Conservation (phyloP, 2,797 vertebrate species). For the Platalea minor region DNA sequence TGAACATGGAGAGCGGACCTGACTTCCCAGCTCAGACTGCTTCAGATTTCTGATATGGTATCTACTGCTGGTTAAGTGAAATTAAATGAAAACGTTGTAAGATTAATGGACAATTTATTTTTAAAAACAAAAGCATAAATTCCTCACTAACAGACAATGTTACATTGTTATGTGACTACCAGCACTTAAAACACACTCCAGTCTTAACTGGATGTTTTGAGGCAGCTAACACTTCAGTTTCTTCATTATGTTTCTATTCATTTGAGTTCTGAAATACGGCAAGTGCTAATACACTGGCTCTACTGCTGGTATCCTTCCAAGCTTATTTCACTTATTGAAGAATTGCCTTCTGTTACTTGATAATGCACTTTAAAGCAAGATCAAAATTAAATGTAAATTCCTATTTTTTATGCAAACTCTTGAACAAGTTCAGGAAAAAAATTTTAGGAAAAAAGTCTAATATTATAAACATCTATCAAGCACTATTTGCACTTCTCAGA, state of each 20-base stretch:
- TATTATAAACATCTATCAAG: background rate
- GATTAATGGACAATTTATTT: constrained; percentile 23
- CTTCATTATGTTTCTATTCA: background rate
- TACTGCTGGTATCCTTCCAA: background rate
- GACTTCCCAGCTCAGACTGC: background rate
- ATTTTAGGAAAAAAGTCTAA: background rate
- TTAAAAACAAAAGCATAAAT: constrained; percentile 1
- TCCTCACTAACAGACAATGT: background rate
- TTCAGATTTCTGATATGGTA: constrained; percentile 16
- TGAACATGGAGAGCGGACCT: background rate
- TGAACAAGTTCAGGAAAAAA: background rate
- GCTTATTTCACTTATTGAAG: background rate
- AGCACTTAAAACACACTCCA: background rate
- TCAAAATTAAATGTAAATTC: background rate
- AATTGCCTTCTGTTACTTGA: background rate
- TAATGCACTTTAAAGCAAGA: background rate
- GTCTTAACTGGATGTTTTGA: background rate
- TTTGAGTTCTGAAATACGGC: background rate
- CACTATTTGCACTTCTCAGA: background rate
- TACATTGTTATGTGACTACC: background rate
- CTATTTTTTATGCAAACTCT: background rate
- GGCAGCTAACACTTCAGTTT: background rate
- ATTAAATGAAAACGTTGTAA: constrained; percentile 28
- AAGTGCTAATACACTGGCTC: background rate
- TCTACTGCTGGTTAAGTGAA: constrained; percentile 9